phyloP scores from a whole-genome alignment of 2,888 invertebrate genomes.

The Ethmia dodecea region DNA sequence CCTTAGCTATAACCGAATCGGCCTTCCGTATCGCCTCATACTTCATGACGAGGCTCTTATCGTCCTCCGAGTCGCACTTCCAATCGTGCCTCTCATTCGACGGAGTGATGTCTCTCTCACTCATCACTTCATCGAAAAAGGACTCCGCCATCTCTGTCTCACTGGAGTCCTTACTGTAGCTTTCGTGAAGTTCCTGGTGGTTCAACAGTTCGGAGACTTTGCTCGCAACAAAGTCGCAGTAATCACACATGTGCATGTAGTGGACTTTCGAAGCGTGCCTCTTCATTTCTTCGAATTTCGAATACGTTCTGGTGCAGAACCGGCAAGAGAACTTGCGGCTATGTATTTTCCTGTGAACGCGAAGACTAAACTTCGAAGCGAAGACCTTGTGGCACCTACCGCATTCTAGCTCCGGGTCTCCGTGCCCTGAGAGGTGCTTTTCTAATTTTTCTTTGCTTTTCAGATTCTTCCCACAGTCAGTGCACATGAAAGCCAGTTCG shows the following conservation, averaged over 20 bases:
- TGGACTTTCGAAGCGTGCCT: constrained; percentile 44
- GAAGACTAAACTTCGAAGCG: constrained; percentile 60
- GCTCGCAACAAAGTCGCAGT: constrained; percentile 32
- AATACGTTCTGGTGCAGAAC: constrained; percentile 44
- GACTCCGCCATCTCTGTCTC: constrained; percentile 30
- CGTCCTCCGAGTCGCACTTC: constrained; percentile 5
- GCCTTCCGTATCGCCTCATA: constrained; percentile 34
- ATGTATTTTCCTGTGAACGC: constrained; percentile 59
- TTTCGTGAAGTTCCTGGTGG: constrained; percentile 30
- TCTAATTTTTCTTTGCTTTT: constrained; percentile 55
- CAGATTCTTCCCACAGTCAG: constrained; percentile 52
- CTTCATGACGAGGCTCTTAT: neutral
- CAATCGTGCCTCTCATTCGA: constrained; percentile 7
- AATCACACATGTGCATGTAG: constrained; percentile 36
- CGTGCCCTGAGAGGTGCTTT: constrained; percentile 55
- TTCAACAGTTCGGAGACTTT: constrained; percentile 26
- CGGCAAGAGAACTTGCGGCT: constrained; percentile 43
- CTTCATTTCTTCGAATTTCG: constrained; percentile 31
- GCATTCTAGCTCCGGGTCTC: constrained; percentile 65
- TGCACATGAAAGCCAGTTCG: constrained; percentile 42
- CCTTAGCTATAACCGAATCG: constrained; percentile 53
- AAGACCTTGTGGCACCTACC: constrained; percentile 63
- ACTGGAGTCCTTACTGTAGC: constrained; percentile 14
- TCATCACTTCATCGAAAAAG: constrained; percentile 22
- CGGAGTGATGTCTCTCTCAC: constrained; percentile 22